Evolutionary conservation across 2,888 invertebrate species (phyloP), one percentile per base, ranked within the genome.

Genomic region (Eulithis testata): DNA sequence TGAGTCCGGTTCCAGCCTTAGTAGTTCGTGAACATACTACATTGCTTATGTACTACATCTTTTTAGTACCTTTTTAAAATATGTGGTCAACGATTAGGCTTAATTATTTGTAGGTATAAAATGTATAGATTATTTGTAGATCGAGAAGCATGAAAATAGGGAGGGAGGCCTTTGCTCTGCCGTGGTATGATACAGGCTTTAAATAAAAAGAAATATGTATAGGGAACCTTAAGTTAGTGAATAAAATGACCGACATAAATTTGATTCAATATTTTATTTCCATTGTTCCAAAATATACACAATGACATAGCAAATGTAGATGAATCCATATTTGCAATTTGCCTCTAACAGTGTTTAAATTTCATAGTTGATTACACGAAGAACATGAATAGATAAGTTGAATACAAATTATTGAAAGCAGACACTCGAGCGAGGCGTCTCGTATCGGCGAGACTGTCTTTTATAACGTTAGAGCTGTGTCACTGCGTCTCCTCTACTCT

Each of bases 221-320:
- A 21, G 21, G 21, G 21, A 21, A 1, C 0, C 4, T 8, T 40
- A 8, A 14, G 9, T 4, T 37, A n/a, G 6, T 31, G n/a, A 78
- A 74, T 68, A 73, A 82, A 82, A 80, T 70, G 68, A 75, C 68
- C 37, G 55, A 52, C 51, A 68, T 82, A 80, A 84, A 86, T 90
- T 90, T 89, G 87, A 85, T 87, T 91, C 88, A 90, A 88, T 90
- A 90, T 91, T 93, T 92, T 90, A 91, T 90, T 92, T 89, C 83
- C 90, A 91, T 91, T 90, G 90, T 85, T 91, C 86, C 91, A 92
- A 92, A 92, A 93, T 93, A 92, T 92, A 93, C 92, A 93, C 90
- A 91, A 89, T 85, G 92, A 92, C 90, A 89, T 85, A 83, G 88
- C 84, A 87, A 88, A 88, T 82, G 81, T 88, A 88, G 85, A 84